Evolutionary conservation across 2,888 invertebrate species (phyloP), one percentile per base, ranked within the genome.

Genomic region (Deilephila elpenor): DNA sequence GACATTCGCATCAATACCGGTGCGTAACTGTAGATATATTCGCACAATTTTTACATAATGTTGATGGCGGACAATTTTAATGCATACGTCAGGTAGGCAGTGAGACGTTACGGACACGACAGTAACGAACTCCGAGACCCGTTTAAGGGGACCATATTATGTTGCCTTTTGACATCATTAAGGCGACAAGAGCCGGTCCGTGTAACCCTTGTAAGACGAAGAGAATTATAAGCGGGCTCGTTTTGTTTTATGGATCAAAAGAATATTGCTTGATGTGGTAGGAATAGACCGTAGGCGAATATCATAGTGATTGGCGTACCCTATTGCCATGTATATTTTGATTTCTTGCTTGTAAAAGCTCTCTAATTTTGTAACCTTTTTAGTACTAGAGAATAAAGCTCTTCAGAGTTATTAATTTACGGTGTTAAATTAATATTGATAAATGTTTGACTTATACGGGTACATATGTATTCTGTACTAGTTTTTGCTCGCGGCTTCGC

Each of bases 81-180:
- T 86, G 86, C 85, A 82, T 83, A 77, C 80, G 79, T 78, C 84
- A 83, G 83, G 87, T 81, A 86, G 84, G 86, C 90, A 93, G 93
- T 93, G 90, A 93, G 92, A 90, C 84, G 92, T 88, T 82, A 76
- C 79, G 84, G 84, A 84, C 83, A 83, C 83, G 91, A 92, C 93
- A 93, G 90, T 93, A 93, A 93, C 93, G 93, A 93, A 93, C 90
- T 81, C 83, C 81, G 81, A 79, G 80, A 79, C 82, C 92, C 91
- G 85, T 89, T 91, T 92, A 93, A 84, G 93, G 93, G 79, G 83
- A 85, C 80, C 87, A 87, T 88, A 89, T 93, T 91, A 92, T 90
- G 89, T 90, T 88, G 88, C 88, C 89, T 93, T 91, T 93, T 93
- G 93, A 93, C 91, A 93, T 93, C 92, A 93, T 93, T 93, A 93